Evolutionary conservation across 1,140 invertebrate genomes (phyloP).

Genomic region (Neoseiulus cucumeris): DNA sequence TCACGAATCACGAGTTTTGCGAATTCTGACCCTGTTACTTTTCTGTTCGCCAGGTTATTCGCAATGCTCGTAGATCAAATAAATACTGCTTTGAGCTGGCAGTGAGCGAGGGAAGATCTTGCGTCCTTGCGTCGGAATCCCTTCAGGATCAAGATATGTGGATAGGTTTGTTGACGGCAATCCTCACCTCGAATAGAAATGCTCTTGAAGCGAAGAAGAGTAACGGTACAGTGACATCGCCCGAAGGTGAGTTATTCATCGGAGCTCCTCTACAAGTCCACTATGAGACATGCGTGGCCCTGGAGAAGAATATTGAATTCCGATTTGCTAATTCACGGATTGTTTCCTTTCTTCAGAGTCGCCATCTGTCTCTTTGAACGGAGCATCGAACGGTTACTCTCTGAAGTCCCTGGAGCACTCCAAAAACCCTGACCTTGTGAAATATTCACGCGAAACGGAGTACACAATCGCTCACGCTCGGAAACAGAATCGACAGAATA

Average conservation of each 20-base stretch:
- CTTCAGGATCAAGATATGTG: background rate
- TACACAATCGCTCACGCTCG: slow-evolving; percentile 54
- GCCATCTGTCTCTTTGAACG: slow-evolving; percentile 24
- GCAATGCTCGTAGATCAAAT: background rate
- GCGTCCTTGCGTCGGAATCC: background rate
- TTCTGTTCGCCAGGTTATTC: background rate
- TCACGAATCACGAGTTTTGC: too few species aligned
- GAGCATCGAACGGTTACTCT: slow-evolving; percentile 47
- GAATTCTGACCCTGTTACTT: too few species aligned
- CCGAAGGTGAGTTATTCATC: background rate
- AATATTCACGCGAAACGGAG: slow-evolving; percentile 72
- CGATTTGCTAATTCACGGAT: too few species aligned
- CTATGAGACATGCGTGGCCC: too few species aligned
- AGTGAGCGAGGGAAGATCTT: background rate
- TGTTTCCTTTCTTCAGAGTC: background rate
- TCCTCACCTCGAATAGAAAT: background rate
- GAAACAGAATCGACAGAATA: slow-evolving; percentile 46
- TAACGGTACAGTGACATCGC: slow-evolving; percentile 9
- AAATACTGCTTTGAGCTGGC: slow-evolving; percentile 8
- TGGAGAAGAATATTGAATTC: too few species aligned
- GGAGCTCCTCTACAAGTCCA: too few species aligned
- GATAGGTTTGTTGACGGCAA: background rate
- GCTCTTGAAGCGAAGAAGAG: background rate
- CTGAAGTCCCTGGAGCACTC: slow-evolving; percentile 45
- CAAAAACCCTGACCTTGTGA: slow-evolving; percentile 68